Percentiles rank a stretch among this genome's conserved stretches.
Conservation (phyloP, 2,113 vertebrate species). For the Seriola dumerili region DNA sequence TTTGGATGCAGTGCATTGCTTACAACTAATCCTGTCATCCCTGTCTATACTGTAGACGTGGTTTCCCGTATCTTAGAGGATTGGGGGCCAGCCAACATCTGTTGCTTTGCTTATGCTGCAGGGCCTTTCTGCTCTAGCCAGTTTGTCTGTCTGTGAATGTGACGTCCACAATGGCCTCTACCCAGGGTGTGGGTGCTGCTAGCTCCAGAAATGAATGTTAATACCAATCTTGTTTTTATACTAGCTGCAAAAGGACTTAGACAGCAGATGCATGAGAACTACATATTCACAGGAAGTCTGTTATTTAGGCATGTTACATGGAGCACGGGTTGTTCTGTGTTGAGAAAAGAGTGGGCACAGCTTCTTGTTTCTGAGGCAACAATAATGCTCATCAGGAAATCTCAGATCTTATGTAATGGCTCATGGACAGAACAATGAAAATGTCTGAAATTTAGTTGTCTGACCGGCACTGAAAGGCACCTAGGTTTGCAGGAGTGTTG, state of each 20-base stretch:
- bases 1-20: constrained; percentile 46
- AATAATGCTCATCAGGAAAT: constrained; percentile 72
- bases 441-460: constrained; percentile 20
- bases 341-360: constrained; percentile 62
- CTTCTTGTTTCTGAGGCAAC: constrained; percentile 75
- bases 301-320: constrained; percentile 19
- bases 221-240: not conserved
- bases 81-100: constrained; percentile 63
- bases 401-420: constrained; percentile 69
- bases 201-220: not conserved
- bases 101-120: constrained; percentile 52
- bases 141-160: constrained; percentile 37
- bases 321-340: constrained; percentile 44
- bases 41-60: constrained; percentile 44
- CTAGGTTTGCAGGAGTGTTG: not conserved
- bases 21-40: constrained; percentile 59
- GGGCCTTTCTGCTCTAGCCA: constrained; percentile 32
- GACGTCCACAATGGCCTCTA: constrained; percentile 35
- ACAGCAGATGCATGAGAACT: not conserved
- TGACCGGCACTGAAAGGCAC: not conserved
- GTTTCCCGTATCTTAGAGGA: constrained; percentile 66
- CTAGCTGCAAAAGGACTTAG: not conserved
- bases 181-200: constrained; percentile 20
- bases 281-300: not conserved
- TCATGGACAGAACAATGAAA: constrained; percentile 41